Conservation (phyloP, 2,797 vertebrate species). For the Microcaecilia unicolor region DNA sequence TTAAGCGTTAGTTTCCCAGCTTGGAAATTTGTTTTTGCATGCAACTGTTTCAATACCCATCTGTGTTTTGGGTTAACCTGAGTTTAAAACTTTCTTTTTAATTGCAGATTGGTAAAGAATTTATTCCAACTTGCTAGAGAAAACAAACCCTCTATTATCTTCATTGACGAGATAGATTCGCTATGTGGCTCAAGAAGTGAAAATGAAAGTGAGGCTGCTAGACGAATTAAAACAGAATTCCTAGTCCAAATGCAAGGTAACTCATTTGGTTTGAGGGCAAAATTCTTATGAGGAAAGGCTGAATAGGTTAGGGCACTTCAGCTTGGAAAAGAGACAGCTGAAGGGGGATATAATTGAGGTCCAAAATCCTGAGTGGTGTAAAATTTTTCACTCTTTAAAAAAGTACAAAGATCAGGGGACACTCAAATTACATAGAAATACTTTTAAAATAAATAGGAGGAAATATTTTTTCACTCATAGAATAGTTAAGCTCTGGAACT, state of each 20-base stretch:
- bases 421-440: too few species aligned
- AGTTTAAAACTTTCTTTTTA: constrained; percentile 5
- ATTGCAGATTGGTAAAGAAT: constrained; percentile 85
- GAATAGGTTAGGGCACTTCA: too few species aligned
- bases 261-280: too few species aligned
- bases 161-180: constrained; percentile 96
- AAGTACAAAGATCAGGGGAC: too few species aligned
- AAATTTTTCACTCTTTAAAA: too few species aligned
- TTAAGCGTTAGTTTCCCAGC: neutral
- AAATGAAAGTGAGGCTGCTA: constrained; percentile 94
- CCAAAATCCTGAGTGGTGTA: too few species aligned
- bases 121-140: constrained; percentile 89
- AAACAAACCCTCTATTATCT: constrained; percentile 94
- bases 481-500: too few species aligned
- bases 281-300: too few species aligned
- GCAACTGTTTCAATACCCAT: neutral
- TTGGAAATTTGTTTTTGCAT: neutral
- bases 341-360: too few species aligned
- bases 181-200: constrained; percentile 92
- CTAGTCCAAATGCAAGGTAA: constrained; percentile 97
- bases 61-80: neutral
- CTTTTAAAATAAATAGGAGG: too few species aligned
- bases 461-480: too few species aligned
- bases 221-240: constrained; percentile 96
- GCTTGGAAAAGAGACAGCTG: too few species aligned